Evolutionary conservation across 2,113 vertebrate genomes (phyloP).

Genomic region (Bubalus kerabau): DNA sequence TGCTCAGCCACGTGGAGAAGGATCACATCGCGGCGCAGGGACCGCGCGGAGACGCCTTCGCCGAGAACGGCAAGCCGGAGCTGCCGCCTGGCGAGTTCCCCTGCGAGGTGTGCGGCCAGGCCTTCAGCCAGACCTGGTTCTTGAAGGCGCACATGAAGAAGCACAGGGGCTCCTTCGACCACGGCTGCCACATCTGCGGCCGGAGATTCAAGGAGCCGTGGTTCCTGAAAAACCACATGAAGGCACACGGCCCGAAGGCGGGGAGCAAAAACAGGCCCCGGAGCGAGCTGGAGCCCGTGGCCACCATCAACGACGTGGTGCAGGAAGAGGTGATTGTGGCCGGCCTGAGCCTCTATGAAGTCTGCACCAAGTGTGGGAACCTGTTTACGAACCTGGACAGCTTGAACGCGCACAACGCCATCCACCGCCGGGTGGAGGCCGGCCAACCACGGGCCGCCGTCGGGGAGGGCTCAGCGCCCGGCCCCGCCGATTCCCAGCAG

Average conservation of each 20-base stretch:
- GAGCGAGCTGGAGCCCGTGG: constrained; percentile 84
- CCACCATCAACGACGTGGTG: constrained; percentile 91
- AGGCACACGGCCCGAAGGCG: constrained; percentile 88
- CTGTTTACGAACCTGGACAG: constrained; percentile 92
- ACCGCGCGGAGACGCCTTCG: constrained; percentile 63
- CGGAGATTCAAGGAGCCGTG: constrained; percentile 95
- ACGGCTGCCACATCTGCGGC: constrained; percentile 93
- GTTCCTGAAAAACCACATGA: constrained; percentile 99
- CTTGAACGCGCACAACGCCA: constrained; percentile 87
- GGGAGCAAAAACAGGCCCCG: constrained; percentile 86
- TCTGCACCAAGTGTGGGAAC: constrained; percentile 95
- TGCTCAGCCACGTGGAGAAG: constrained; percentile 92
- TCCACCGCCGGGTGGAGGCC: constrained; percentile 82
- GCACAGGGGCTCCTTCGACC: constrained; percentile 91
- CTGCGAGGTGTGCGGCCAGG: constrained; percentile 92
- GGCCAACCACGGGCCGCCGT: constrained; percentile 32
- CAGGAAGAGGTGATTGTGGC: constrained; percentile 88
- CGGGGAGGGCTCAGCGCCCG: constrained; percentile 29
- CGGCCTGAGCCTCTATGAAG: constrained; percentile 90
- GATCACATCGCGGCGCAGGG: constrained; percentile 90
- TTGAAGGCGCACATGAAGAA: constrained; percentile 97
- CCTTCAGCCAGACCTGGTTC: constrained; percentile 94
- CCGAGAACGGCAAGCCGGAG: constrained; percentile 81
- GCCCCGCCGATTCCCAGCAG: constrained; percentile 82
- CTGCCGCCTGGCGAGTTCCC: constrained; percentile 85